Evolutionary conservation across 2,888 invertebrate genomes (phyloP).

Genomic region (Drosophila demipolita): DNA sequence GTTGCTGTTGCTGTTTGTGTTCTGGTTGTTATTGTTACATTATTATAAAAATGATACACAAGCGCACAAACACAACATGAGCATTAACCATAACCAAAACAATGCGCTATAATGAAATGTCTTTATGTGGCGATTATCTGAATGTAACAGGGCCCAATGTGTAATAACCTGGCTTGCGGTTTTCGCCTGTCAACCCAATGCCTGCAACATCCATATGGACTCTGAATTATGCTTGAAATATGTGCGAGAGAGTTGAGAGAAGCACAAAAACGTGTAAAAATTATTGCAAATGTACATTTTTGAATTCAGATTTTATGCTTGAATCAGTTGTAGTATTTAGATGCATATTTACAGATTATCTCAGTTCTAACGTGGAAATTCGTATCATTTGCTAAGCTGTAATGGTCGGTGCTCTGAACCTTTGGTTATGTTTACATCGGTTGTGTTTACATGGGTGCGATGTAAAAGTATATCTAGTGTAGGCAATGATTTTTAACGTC

Average conservation of each 20-base stretch:
- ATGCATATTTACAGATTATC: slow-evolving; percentile 10
- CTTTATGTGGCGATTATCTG: slow-evolving; percentile 78
- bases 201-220: not conserved
- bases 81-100: slow-evolving; percentile 51
- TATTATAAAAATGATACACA: slow-evolving; percentile 55
- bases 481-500: no score
- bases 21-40: slow-evolving; percentile 38
- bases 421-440: no score
- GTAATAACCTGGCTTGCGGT: slow-evolving; percentile 68
- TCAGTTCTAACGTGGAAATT: no score
- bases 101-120: slow-evolving; percentile 69
- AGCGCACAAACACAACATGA: slow-evolving; percentile 11
- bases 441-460: no score
- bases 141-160: slow-evolving; percentile 62
- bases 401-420: no score
- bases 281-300: slow-evolving; percentile 17
- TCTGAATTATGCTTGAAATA: slow-evolving; percentile 12
- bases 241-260: not conserved
- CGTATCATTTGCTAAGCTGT: slow-evolving; percentile 6
- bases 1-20: slow-evolving; percentile 30
- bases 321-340: slow-evolving; percentile 9
- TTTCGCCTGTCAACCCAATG: slow-evolving; percentile 3
- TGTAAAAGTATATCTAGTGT: no score
- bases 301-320: not conserved
- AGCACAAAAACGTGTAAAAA: not conserved